Base-by-base conservation (phyloP, 2,113 vertebrate genomes). In the Neofelis nebulosa region DNA sequence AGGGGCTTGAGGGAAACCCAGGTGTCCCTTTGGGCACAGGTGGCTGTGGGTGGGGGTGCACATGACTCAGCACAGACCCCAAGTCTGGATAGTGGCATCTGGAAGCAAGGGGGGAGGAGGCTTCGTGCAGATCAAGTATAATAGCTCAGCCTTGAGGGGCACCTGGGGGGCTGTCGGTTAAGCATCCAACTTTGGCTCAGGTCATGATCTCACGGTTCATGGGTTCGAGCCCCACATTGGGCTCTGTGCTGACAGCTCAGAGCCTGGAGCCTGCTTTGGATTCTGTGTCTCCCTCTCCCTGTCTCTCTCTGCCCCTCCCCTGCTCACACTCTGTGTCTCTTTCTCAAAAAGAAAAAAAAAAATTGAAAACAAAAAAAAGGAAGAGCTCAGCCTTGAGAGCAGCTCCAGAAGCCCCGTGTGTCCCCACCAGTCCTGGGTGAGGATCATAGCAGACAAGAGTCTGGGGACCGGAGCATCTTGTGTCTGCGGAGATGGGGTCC, bases 11-110 rank as follows among this genome's bases (percentile, higher is more conserved):
- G 9, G 83, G 52, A 12, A 76, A 14, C 52, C 8, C 1, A 7
- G n/a, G 41, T 25, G 52, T 82, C 27, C 1, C 0, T 85, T 45
- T 68, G 79, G 73, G 16, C 36, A 13, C 5, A 50, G 18, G 31
- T 38, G 0, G 7, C 19, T 9, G 41, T 48, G 52, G 36, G 10
- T 12, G 3, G 52, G 3, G 1, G 4, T 38, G 63, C 38, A 1
- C 7, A 7, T 25, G 23, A 36, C 23, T 50, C 31, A 27, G 38
- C 31, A 31, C 3, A 52, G 82, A 13, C 25, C 71, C 6, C 2
- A 36, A 52, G 7, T 10, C 27, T 8, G 19, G 66, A 9, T 48
- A 18, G 15, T 23, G 23, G 11, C 2, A 13, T 73, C 78, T 61
- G 16, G n/a, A 71, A 29, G 57, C 1, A 13, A 89, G 7, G 19